Base-by-base conservation (phyloP, 2,888 invertebrate genomes). In the Meiosimyza platycephala region DNA sequence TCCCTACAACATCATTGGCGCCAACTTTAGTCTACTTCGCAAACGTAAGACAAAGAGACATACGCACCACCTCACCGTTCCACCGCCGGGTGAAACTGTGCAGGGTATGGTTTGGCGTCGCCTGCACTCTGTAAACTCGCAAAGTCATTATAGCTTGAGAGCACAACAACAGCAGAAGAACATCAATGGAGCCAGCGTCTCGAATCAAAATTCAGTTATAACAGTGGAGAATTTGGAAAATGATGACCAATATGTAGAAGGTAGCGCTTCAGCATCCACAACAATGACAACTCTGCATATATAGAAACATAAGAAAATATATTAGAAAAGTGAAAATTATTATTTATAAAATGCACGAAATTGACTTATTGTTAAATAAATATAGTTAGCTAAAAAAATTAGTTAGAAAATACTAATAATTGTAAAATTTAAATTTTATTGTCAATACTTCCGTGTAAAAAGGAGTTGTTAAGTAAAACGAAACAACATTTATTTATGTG, bases 231-330 rank as follows among this genome's bases (percentile, higher is more conserved):
- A 79, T 75, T 76, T 76, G 28, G 77, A 78, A 13, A 54, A 75
- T 55, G 55, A 67, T 16, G 71, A 76, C 11, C 69, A 73, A n/a
- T 63, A 54, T 54, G 28, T 28, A 13, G 50, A 60, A 13, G 33
- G n/a, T 3, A 54, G 65, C 7, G 64, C 78, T 16, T 80, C 81
- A 4, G 75, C 80, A 13, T 78, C 81, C 33, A 80, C 80, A 12
- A 79, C 79, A 69, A 80, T 79, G 79, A 80, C 81, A 51, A 80
- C 80, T 2, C 73, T 81, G 64, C 80, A 82, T 71, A 82, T 82
- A 11, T 80, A 77, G 77, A 63, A 28, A 48, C 9, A n/a, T 47
- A 16, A 50, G 9, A 63, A n/a, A 63, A 50, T 6, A 50, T 28
- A 65, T 51, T 13, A 51, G 47, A 63, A 47, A 63, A 63, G 48